Base-by-base conservation (phyloP, 2,888 invertebrate genomes). In the Trachelus stipa region DNA sequence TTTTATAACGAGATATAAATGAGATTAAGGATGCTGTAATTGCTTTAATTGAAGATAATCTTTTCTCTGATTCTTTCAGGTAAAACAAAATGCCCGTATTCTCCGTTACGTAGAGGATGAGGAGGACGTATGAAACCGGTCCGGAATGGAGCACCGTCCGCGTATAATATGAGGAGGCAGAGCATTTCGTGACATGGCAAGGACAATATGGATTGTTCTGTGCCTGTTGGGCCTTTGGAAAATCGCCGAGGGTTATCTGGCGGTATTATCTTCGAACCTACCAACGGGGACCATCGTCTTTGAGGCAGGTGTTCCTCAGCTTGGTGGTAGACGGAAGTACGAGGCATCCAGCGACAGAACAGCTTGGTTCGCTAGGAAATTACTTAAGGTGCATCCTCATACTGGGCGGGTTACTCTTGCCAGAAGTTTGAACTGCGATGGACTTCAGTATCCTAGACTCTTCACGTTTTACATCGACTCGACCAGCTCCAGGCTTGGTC, bases 381-480 rank as follows among this genome's bases (percentile, higher is more conserved):
- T 97, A 83, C 93, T 97, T 78, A 92, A 94, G 85, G 96, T 97
- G 79, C 95, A 96, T 91, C 93, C 94, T 78, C 95, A 95, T 86
- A 94, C 94, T 81, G 97, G 97, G 30, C 94, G 95, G 83, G 95
- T 97, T 78, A 94, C 94, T n/a, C 92, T 97, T 68, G 93, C 94
- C 83, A 95, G 95, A 87, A 93, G 93, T 77, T 92, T 97, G 23
- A 94, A 95, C 88, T 97, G 97, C 91, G 95, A 96, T 87, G 97
- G 97, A 81, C 93, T 96, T 56, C 95, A 95, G 83, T 97, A 97
- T 89, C 97, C 97, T 0, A 96, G 96, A 87, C 93, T 97, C 78
- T 97, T 97, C 90, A 97, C 97, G 6, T 94, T 97, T 88, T 96
- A 97, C 91, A 95, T 97, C 80, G 97, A 97, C 90, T 97, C 97